These are phyloP conservation scores for Colletes latitarsis DNA, from an alignment of 1,140 invertebrate genomes.

Conservation along the genomic window DNA sequence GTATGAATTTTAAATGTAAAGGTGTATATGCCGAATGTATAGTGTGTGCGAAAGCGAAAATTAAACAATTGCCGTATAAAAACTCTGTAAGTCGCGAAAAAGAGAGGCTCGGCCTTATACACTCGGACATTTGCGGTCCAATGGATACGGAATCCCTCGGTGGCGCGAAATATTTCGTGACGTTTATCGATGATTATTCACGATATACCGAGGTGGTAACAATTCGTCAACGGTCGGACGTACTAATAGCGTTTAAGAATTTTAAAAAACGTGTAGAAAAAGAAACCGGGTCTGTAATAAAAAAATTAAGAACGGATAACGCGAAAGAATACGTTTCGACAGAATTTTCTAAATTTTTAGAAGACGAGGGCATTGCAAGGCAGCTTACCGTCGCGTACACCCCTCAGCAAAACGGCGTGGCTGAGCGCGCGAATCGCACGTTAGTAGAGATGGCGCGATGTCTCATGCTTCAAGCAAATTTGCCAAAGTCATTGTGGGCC, in stretches of 20 bases:
- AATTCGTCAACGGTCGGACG: constrained; percentile 27
- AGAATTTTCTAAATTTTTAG: background rate
- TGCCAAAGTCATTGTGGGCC: background rate
- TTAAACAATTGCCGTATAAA: background rate
- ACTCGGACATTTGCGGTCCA: constrained; percentile 31
- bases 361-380: background rate
- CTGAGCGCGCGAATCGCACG: constrained; percentile 41
- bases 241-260: background rate
- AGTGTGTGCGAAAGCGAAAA: background rate
- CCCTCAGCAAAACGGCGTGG: constrained; percentile 74
- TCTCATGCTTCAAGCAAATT: background rate
- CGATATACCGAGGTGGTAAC: constrained; percentile 18
- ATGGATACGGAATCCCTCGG: constrained; percentile 46
- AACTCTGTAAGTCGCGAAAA: background rate
- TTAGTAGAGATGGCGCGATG: constrained; percentile 15
- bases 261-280: background rate
- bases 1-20: background rate
- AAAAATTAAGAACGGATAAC: background rate
- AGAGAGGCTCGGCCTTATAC: background rate
- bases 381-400: constrained; percentile 64
- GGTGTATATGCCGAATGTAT: too few species aligned
- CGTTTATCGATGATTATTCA: constrained; percentile 1
- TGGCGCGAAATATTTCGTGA: constrained; percentile 18
- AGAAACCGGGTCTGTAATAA: background rate
- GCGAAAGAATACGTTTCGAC: constrained; percentile 1